A percentile compares a stretch with the other conserved stretches of the same genome.
Conservation (phyloP, 2,888 invertebrate species). For the Aphodius sticticus region DNA sequence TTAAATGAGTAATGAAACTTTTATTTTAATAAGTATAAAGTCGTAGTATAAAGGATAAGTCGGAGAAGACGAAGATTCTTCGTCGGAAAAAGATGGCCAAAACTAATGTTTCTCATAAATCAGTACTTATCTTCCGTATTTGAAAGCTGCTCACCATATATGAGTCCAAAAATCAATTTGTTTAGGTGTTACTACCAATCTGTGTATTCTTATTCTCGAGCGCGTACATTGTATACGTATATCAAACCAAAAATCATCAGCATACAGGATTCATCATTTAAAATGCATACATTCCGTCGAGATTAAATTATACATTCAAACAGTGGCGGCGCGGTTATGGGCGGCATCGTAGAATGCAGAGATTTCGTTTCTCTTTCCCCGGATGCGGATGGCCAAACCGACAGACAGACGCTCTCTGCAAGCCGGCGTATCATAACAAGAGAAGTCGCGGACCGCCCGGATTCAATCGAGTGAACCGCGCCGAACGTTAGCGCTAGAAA, state of each 20-base stretch:
- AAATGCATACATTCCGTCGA: slow-evolving; percentile 18
- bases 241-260: background rate
- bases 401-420: slow-evolving; percentile 11
- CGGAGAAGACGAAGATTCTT: too few relatives aligned
- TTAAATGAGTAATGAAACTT: too few relatives aligned
- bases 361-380: slow-evolving; percentile 14
- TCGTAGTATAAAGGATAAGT: too few relatives aligned
- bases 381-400: slow-evolving; percentile 6
- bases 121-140: too few relatives aligned
- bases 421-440: slow-evolving; percentile 13
- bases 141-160: too few relatives aligned
- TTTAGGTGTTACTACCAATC: background rate
- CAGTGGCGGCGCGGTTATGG: background rate
- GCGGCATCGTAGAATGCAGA: background rate
- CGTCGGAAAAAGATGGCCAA: too few relatives aligned
- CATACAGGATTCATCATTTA: slow-evolving; percentile 1
- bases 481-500: background rate
- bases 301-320: slow-evolving; percentile 24
- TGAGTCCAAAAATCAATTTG: too few relatives aligned
- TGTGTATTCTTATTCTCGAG: background rate
- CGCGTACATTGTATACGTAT: background rate
- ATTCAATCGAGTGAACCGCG: slow-evolving; percentile 17
- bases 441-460: background rate
- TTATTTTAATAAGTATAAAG: too few relatives aligned
- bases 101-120: too few relatives aligned